Evolutionary conservation across 1,140 invertebrate species (phyloP).

Genomic region (Dinothrombium tinctorium): DNA sequence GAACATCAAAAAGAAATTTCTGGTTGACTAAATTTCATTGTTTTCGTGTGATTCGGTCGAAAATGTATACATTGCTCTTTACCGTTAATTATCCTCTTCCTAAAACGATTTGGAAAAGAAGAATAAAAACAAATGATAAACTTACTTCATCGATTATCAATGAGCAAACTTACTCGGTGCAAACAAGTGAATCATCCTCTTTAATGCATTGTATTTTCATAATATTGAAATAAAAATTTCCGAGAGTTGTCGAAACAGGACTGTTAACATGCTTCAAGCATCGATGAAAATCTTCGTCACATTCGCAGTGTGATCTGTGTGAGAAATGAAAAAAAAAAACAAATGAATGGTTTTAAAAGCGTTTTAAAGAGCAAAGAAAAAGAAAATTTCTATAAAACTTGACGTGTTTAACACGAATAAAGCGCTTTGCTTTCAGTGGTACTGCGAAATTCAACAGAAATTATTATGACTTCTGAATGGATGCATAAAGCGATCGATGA

Average conservation of each 20-base stretch:
- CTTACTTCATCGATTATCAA: no score
- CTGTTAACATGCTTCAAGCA: conserved; percentile 47
- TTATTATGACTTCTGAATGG: background rate
- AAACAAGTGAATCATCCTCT: no score
- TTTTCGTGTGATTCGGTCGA: no score
- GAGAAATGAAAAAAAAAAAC: conserved; percentile 6
- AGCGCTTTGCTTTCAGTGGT: background rate
- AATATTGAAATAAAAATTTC: conserved; percentile 64
- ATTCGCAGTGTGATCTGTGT: conserved; percentile 48
- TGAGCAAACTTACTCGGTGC: no score
- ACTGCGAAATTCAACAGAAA: background rate
- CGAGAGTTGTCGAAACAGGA: conserved; percentile 44
- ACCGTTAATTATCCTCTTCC: no score
- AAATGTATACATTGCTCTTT: no score
- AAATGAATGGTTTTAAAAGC: background rate
- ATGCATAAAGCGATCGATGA: background rate
- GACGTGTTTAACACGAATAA: background rate
- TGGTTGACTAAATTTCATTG: no score
- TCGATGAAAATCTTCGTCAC: conserved; percentile 50
- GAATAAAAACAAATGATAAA: no score
- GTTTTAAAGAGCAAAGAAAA: background rate
- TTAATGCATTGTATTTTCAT: conserved; percentile 49
- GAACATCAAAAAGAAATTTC: no score
- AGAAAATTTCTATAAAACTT: background rate
- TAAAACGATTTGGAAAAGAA: no score